Percentiles rank a stretch among this genome's conserved stretches.
Evolutionary conservation across 2,797 vertebrate genomes (phyloP).

Genomic region (Morus bassanus): DNA sequence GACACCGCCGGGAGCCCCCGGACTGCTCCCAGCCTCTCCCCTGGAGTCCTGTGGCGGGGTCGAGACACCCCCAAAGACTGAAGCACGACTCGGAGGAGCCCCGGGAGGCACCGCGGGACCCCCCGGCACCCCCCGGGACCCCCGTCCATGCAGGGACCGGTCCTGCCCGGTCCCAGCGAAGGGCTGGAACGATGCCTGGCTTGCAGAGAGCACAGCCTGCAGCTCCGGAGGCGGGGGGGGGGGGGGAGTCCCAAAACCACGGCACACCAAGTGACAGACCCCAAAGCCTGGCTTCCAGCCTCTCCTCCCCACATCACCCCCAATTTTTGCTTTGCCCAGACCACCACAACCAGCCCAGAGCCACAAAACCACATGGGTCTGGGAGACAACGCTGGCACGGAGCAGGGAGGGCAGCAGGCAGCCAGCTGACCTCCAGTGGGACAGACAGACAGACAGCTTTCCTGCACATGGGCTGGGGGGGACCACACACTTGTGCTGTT

Average conservation of each 20-base stretch:
- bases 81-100: not conserved
- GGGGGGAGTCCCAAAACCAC: not conserved
- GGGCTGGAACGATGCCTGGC: not conserved
- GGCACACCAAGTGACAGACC: fast-evolving
- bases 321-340: not conserved
- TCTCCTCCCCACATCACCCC: not conserved
- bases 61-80: not conserved
- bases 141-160: not conserved
- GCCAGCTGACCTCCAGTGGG: too few relatives aligned
- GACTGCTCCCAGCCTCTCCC: not conserved
- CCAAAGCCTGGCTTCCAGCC: not conserved
- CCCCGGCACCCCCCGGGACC: too few relatives aligned
- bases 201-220: not conserved
- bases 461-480: too few relatives aligned
- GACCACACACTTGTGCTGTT: too few relatives aligned
- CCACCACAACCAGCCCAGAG: not conserved
- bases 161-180: not conserved
- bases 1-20: not conserved
- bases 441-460: too few relatives aligned
- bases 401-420: too few relatives aligned
- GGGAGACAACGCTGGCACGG: too few relatives aligned
- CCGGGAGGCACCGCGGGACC: not conserved
- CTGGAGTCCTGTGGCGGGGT: not conserved
- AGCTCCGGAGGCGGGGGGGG: not conserved
- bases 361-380: too few relatives aligned